These are phyloP conservation scores for Echiichthys vipera DNA, from an alignment of 2,797 vertebrate species.

Conservation along the genomic window DNA sequence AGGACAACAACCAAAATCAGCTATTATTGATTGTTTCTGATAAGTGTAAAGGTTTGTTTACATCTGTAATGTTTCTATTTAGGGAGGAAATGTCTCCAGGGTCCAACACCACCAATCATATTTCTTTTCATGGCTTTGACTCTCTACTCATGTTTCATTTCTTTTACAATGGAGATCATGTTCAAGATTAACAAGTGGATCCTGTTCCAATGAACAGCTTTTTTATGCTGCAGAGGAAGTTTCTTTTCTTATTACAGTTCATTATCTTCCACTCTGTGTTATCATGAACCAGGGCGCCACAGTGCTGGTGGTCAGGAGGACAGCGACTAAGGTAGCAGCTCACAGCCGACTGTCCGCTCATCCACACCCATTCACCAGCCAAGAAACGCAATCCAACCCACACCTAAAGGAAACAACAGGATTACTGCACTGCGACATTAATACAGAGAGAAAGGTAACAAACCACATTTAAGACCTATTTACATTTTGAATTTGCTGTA, in stretches of 20 bases:
- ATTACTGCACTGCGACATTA: too few relatives aligned
- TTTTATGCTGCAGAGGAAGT: not conserved
- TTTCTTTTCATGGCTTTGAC: not conserved
- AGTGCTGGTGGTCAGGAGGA: not conserved
- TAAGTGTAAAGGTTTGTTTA: not conserved
- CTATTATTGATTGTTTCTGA: not conserved
- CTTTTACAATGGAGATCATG: not conserved
- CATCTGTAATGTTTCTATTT: not conserved
- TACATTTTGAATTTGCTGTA: too few relatives aligned
- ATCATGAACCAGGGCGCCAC: not conserved
- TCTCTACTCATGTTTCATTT: not conserved
- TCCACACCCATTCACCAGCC: constrained; percentile 8
- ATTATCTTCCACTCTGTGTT: accelerated
- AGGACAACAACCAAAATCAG: not conserved
- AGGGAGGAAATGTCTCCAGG: not conserved
- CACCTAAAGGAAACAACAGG: constrained; percentile 1
- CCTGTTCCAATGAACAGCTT: accelerated
- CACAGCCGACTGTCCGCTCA: accelerated
- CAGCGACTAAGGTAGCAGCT: not conserved
- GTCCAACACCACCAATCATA: not conserved
- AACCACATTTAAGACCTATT: too few relatives aligned
- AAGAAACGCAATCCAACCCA: constrained; percentile 29
- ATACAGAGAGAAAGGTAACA: too few relatives aligned
- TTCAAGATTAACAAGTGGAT: not conserved
- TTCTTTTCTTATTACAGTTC: not conserved